Evolutionary conservation across 2,797 vertebrate genomes (phyloP).

Genomic region (Pseudochromis fuscus): DNA sequence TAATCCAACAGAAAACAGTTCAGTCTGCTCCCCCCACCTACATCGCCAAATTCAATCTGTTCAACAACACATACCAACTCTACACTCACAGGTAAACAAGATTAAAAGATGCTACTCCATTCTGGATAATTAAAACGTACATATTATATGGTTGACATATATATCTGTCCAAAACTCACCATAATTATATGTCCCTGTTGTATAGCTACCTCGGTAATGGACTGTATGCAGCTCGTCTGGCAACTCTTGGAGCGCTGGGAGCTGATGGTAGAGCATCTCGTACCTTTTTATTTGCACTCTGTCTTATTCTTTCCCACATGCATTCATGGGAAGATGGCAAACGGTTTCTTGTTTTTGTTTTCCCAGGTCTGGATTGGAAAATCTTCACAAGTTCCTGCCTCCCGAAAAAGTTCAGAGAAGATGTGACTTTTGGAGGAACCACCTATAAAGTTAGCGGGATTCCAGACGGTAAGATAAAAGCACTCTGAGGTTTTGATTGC

Average conservation of each 20-base stretch:
- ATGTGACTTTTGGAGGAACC: constrained; percentile 92
- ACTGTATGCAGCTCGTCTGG: constrained; percentile 92
- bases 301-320: constrained; percentile 6
- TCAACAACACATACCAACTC: constrained; percentile 93
- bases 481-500: constrained; percentile 64
- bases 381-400: constrained; percentile 95
- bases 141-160: not conserved
- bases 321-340: constrained; percentile 17
- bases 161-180: constrained; percentile 7
- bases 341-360: constrained; percentile 35
- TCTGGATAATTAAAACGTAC: not conserved
- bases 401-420: constrained; percentile 92
- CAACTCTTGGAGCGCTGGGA: constrained; percentile 93
- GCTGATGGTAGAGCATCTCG: constrained; percentile 86
- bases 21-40: constrained; percentile 89
- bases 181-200: constrained; percentile 42
- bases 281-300: constrained; percentile 1
- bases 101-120: not conserved
- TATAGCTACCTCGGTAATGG: constrained; percentile 96
- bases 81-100: constrained; percentile 96
- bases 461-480: constrained; percentile 90
- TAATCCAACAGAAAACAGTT: constrained; percentile 91
- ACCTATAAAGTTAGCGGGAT: constrained; percentile 95
- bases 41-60: constrained; percentile 94
- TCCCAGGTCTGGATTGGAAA: constrained; percentile 86